Percentiles rank a stretch among this genome's conserved stretches.
Evolutionary conservation across 2,888 invertebrate species (phyloP).

Genomic region (Selenia dentaria): DNA sequence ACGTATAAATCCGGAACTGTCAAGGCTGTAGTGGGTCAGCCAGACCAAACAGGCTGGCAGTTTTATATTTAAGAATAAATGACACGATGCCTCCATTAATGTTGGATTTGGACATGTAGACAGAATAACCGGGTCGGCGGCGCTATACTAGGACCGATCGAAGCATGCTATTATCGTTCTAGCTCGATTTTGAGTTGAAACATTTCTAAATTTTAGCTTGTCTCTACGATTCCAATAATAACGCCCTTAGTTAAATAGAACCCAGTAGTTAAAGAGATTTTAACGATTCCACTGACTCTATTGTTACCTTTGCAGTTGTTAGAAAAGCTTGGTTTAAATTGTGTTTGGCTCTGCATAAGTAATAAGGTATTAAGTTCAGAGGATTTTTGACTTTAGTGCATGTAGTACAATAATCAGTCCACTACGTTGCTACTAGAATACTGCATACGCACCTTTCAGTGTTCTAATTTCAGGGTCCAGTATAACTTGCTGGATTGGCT

Average conservation of each 20-base stretch:
- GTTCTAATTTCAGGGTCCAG: too few species aligned
- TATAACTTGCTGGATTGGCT: too few species aligned
- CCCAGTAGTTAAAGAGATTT: not conserved
- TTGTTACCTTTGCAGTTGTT: not conserved
- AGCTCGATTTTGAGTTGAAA: conserved; percentile 59
- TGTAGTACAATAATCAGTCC: too few species aligned
- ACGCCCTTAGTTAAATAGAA: conserved; percentile 1
- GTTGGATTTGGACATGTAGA: conserved; percentile 68
- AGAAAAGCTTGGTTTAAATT: not conserved
- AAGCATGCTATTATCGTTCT: conserved; percentile 76
- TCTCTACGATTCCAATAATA: conserved; percentile 28
- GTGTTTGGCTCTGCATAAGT: not conserved
- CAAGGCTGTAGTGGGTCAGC: conserved; percentile 64
- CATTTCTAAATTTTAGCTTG: conserved; percentile 43
- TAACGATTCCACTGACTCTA: not conserved
- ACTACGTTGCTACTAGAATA: too few species aligned
- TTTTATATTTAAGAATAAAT: conserved; percentile 75
- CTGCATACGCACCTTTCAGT: too few species aligned
- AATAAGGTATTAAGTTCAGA: not conserved
- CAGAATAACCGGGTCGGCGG: conserved; percentile 64
- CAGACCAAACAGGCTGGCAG: conserved; percentile 42
- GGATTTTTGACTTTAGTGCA: too few species aligned
- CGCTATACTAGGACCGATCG: conserved; percentile 77
- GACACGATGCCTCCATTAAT: conserved; percentile 72
- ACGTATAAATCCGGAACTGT: conserved; percentile 62